Percentiles rank a stretch among this genome's conserved stretches.
Evolutionary conservation across 2,113 vertebrate species (phyloP).

Genomic region (Arvicanthis niloticus): DNA sequence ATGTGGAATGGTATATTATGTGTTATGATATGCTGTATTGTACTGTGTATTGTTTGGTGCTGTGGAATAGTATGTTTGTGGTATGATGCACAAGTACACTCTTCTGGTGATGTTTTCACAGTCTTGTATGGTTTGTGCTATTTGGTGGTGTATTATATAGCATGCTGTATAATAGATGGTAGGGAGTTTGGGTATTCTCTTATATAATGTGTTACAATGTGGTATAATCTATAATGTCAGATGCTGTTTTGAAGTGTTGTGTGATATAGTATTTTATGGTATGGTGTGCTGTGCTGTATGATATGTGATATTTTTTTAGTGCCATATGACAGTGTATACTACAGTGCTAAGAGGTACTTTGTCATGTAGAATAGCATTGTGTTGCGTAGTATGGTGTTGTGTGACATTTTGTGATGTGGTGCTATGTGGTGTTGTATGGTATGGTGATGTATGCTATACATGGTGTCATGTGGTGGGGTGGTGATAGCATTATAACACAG

Average conservation of each 20-base stretch:
- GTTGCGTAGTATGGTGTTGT: no score
- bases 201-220: no score
- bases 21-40: fast-evolving
- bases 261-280: background rate
- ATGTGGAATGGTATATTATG: background rate
- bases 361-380: no score
- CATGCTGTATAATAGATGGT: background rate
- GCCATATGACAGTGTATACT: fast-evolving
- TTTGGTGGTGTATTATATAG: background rate
- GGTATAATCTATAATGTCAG: background rate
- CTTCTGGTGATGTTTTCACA: background rate
- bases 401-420: background rate
- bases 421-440: background rate
- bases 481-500: background rate
- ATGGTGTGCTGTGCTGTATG: no score
- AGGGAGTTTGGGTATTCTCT: background rate
- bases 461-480: background rate
- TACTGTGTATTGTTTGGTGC: background rate
- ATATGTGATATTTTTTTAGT: fast-evolving
- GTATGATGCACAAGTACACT: no score
- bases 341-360: no score
- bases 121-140: background rate
- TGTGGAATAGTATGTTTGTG: background rate
- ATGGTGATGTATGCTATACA: no score
- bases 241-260: background rate